Evolutionary conservation across 2,113 vertebrate species (phyloP).

Genomic region (Pseudopipra pipra): DNA sequence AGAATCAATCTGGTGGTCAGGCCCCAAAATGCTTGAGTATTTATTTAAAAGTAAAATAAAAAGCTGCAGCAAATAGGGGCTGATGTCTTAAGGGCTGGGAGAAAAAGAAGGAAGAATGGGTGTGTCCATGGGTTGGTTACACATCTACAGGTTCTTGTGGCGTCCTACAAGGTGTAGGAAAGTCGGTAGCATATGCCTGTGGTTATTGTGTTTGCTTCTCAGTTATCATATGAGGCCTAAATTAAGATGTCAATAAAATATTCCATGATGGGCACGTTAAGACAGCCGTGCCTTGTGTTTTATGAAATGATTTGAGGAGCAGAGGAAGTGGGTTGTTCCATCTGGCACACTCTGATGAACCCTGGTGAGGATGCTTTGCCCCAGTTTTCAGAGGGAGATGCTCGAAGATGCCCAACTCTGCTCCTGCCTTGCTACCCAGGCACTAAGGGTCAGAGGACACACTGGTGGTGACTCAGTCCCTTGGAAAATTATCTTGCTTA

Average conservation of each 20-base stretch:
- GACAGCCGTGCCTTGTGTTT: background rate
- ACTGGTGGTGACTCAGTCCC: background rate
- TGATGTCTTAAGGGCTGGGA: background rate
- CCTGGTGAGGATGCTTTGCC: background rate
- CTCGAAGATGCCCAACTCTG: background rate
- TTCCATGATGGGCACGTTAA: background rate
- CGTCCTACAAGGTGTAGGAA: background rate
- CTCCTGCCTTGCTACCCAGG: background rate
- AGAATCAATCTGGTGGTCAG: background rate
- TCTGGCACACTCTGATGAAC: background rate
- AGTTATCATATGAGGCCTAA: background rate
- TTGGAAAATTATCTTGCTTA: background rate
- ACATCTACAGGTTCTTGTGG: background rate
- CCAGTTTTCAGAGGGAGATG: background rate
- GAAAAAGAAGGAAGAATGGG: background rate
- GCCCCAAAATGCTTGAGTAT: background rate
- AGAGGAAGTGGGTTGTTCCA: background rate
- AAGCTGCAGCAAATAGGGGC: background rate
- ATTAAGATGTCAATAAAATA: background rate
- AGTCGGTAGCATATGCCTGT: rapidly evolving
- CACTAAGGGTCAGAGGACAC: background rate
- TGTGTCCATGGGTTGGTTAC: background rate
- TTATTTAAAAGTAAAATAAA: background rate
- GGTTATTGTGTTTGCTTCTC: background rate
- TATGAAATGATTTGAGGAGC: background rate